Conservation (phyloP, 2,888 invertebrate genomes). For the Rhagonycha fulva region DNA sequence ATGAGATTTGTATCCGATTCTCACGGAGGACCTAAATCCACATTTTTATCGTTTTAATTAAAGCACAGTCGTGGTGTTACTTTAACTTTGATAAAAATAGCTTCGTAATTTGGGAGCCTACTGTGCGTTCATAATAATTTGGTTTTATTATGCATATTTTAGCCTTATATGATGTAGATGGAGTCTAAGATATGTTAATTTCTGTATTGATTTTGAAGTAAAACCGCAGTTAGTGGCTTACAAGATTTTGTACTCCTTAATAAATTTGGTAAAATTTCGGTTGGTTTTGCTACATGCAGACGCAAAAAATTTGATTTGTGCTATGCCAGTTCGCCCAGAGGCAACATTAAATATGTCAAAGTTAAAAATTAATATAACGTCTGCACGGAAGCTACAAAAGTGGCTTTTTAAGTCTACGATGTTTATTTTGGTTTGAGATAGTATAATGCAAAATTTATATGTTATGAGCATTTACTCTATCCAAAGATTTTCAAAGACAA, state of each 20-base stretch:
- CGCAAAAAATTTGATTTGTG: neutral
- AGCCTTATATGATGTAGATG: neutral
- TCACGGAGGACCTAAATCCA: too few relatives aligned
- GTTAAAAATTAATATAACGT: slow-evolving; percentile 16
- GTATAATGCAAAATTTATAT: slow-evolving; percentile 20
- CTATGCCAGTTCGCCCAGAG: neutral
- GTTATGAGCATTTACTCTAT: slow-evolving; percentile 16
- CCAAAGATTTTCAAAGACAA: slow-evolving; percentile 19
- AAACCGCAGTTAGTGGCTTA: neutral
- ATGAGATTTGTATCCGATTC: too few relatives aligned
- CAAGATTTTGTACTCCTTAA: neutral
- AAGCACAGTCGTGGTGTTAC: neutral
- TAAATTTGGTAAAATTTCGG: neutral
- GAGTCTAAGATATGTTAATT: slow-evolving; percentile 13
- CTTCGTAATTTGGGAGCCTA: neutral
- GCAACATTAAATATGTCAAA: slow-evolving; percentile 8
- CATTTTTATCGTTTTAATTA: neutral
- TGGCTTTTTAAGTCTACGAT: slow-evolving; percentile 13
- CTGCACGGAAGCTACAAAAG: slow-evolving; percentile 16
- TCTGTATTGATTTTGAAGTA: slow-evolving; percentile 16
- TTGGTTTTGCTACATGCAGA: neutral
- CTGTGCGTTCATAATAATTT: neutral
- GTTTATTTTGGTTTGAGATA: slow-evolving; percentile 21
- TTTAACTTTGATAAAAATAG: neutral
- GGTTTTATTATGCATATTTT: neutral